Evolutionary conservation across 2,113 vertebrate genomes (phyloP).

Genomic region (Cyprinodon variegatus): DNA sequence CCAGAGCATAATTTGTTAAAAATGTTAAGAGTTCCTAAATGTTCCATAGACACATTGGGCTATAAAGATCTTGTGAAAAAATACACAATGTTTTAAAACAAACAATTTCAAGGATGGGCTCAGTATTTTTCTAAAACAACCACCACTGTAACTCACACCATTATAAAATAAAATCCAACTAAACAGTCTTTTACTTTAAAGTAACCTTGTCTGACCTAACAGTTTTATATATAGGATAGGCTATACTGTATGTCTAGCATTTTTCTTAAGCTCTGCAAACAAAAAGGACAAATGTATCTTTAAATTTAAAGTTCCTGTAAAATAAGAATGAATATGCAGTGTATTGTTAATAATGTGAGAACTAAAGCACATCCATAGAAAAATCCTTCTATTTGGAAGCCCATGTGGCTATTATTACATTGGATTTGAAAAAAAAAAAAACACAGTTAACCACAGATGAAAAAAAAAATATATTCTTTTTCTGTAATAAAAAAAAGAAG

Average conservation of each 20-base stretch:
- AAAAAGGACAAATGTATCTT: not conserved
- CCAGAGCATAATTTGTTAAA: slow-evolving; percentile 45
- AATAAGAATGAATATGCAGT: not conserved
- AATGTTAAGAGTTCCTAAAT: slow-evolving; percentile 60
- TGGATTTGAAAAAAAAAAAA: not conserved
- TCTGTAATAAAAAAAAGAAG: not conserved
- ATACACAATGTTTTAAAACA: slow-evolving; percentile 19
- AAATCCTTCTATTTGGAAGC: not conserved
- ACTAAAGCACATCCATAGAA: not conserved
- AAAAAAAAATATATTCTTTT: not conserved
- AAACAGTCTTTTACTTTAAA: not conserved
- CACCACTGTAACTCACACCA: not conserved
- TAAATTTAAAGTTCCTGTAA: not conserved
- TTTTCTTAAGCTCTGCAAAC: not conserved
- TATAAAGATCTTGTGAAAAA: slow-evolving; percentile 38
- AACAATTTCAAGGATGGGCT: not conserved
- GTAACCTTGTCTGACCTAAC: not conserved
- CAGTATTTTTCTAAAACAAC: not conserved
- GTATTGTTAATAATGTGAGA: not conserved
- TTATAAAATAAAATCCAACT: no score
- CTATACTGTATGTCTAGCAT: not conserved
- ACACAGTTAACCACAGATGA: not conserved
- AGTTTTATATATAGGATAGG: no score
- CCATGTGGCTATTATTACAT: not conserved
- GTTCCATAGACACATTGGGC: slow-evolving; percentile 51